Evolutionary conservation across 2,888 invertebrate genomes (phyloP).

Genomic region (Phaonia tiefii): DNA sequence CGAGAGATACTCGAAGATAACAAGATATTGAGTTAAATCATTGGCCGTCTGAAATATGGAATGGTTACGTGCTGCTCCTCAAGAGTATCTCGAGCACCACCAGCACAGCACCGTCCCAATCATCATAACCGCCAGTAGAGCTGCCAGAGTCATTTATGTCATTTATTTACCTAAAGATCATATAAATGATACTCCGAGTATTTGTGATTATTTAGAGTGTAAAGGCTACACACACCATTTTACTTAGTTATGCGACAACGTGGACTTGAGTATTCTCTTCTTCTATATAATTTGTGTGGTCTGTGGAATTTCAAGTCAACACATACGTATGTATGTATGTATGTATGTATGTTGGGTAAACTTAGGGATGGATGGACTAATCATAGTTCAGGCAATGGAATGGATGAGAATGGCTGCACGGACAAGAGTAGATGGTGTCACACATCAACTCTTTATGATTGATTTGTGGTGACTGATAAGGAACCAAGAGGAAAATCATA

Average conservation of each 20-base stretch:
- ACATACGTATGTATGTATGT: no score
- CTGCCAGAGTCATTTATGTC: neutral
- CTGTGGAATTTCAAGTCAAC: constrained; percentile 2
- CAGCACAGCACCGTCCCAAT: neutral
- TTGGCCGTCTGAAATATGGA: constrained; percentile 18
- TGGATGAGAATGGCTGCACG: constrained; percentile 23
- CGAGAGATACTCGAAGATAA: constrained; percentile 18
- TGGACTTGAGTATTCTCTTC: constrained; percentile 4
- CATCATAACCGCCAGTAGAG: neutral
- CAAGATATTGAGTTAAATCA: constrained; percentile 32
- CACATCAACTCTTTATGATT: constrained; percentile 64
- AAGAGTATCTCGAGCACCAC: constrained; percentile 20
- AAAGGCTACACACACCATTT: constrained; percentile 22
- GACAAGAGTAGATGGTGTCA: constrained; percentile 40
- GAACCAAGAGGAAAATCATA: constrained; percentile 30
- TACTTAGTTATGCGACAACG: constrained; percentile 14
- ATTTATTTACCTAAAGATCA: constrained; percentile 54
- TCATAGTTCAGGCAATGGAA: neutral
- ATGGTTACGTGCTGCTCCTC: constrained; percentile 26
- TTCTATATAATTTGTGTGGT: neutral
- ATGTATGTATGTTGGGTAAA: constrained; percentile 19
- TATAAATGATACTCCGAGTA: constrained; percentile 44
- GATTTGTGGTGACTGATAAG: constrained; percentile 62
- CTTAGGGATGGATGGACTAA: constrained; percentile 21
- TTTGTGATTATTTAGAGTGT: constrained; percentile 16